Conservation (phyloP, 1,140 invertebrate species). For the Paracyclopina nana region DNA sequence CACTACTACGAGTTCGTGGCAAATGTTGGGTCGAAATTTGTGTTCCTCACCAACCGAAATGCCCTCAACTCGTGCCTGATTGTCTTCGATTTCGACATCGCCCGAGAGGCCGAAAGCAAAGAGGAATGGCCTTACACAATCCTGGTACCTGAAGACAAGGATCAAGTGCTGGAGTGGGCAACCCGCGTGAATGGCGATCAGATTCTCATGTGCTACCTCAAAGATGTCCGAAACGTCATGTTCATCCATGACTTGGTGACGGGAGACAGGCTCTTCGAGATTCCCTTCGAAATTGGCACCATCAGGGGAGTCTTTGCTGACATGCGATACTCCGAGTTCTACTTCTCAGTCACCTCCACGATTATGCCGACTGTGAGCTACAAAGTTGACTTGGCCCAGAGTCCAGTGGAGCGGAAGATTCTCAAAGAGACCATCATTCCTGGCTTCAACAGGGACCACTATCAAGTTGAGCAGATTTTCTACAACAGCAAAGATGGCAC, state of each 20-base stretch:
- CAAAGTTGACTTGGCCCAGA: constrained; percentile 15
- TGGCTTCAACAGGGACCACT: constrained; percentile 56
- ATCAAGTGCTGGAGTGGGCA: constrained; percentile 74
- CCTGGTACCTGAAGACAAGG: constrained; percentile 59
- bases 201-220: constrained; percentile 70
- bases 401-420: constrained; percentile 24
- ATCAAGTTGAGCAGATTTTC: constrained; percentile 74
- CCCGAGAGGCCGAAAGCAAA: constrained; percentile 31
- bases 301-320: constrained; percentile 63
- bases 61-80: constrained; percentile 77
- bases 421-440: constrained; percentile 63
- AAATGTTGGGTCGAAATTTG: constrained; percentile 57
- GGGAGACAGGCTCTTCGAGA: constrained; percentile 46
- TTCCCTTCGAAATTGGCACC: constrained; percentile 66
- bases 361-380: constrained; percentile 45
- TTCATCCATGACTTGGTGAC: constrained; percentile 23
- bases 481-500: constrained; percentile 87
- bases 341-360: constrained; percentile 84
- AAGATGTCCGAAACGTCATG: constrained; percentile 64
- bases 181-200: constrained; percentile 60
- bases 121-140: constrained; percentile 57
- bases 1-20: constrained; percentile 90
- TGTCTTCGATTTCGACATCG: constrained; percentile 55
- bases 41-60: constrained; percentile 82
- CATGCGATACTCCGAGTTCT: constrained; percentile 66